A percentile compares a stretch with the other conserved stretches of the same genome.
phyloP scores from a whole-genome alignment of 1,140 invertebrate genomes.

The Drosophila subobscura region DNA sequence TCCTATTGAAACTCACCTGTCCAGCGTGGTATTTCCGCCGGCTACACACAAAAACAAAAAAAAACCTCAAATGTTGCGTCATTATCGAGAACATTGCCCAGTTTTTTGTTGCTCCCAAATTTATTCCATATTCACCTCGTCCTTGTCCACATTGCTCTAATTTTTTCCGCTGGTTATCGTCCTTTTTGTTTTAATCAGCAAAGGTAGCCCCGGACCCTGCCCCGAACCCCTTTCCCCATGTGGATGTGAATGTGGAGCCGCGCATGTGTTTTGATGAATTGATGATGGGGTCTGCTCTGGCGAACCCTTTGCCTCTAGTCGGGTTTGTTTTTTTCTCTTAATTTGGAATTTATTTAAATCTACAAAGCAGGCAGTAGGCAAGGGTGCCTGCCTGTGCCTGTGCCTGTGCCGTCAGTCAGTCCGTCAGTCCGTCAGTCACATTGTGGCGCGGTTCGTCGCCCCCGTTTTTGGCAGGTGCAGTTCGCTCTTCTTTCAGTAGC shows the following conservation, averaged over 20 bases:
- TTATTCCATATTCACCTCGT: constrained; percentile 76
- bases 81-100: constrained; percentile 64
- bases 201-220: constrained; percentile 5
- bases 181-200: constrained; percentile 76
- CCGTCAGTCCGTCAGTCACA: constrained; percentile 46
- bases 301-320: constrained; percentile 47
- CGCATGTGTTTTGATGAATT: constrained; percentile 77
- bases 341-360: constrained; percentile 83
- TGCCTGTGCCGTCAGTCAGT: constrained; percentile 5
- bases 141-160: constrained; percentile 70
- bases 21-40: constrained; percentile 66
- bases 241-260: too few species aligned
- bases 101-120: constrained; percentile 41
- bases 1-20: constrained; percentile 68
- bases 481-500: constrained; percentile 23
- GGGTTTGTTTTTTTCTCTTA: constrained; percentile 60
- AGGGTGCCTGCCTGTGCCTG: constrained; percentile 30
- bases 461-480: constrained; percentile 73
- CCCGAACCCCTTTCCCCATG: constrained; percentile 15
- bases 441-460: constrained; percentile 58
- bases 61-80: constrained; percentile 79
- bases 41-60: constrained; percentile 47
- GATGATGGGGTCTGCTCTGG: constrained; percentile 75
- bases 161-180: constrained; percentile 80
- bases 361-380: constrained; percentile 28